phyloP scores from a whole-genome alignment of 2,888 invertebrate genomes.

The Volucella bombylans region DNA sequence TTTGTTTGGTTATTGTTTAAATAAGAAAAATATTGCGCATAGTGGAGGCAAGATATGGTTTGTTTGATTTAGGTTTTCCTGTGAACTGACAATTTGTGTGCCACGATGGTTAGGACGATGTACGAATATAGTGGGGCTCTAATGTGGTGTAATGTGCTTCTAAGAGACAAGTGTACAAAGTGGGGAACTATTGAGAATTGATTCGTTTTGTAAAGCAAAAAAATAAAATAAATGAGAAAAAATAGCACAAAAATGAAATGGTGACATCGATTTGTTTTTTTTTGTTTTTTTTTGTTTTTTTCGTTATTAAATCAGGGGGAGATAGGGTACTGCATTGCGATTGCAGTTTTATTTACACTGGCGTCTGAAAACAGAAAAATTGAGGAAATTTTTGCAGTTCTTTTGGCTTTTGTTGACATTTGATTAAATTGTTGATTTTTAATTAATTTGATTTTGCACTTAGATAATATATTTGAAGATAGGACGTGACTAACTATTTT shows the following conservation, averaged over 20 bases:
- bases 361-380: constrained; percentile 43
- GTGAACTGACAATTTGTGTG: constrained; percentile 58
- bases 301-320: neutral
- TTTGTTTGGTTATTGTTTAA: constrained; percentile 49
- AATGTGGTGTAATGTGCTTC: constrained; percentile 61
- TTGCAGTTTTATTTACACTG: constrained; percentile 51
- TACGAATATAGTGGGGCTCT: constrained; percentile 14
- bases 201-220: constrained; percentile 49
- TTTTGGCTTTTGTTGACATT: constrained; percentile 37
- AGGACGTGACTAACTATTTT: neutral
- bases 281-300: neutral
- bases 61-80: constrained; percentile 69
- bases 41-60: constrained; percentile 25
- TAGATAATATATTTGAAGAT: neutral
- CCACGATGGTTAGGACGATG: neutral
- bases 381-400: constrained; percentile 20
- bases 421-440: constrained; percentile 53
- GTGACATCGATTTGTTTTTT: constrained; percentile 35
- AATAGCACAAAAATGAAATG: constrained; percentile 40
- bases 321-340: constrained; percentile 14
- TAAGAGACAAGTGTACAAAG: constrained; percentile 67
- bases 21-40: constrained; percentile 44
- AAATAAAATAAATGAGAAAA: neutral
- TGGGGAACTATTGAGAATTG: constrained; percentile 51
- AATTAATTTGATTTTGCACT: constrained; percentile 65